Evolutionary conservation across 1,140 invertebrate genomes (phyloP), one percentile per base, ranked within the genome.

Genomic region (Atta texana): DNA sequence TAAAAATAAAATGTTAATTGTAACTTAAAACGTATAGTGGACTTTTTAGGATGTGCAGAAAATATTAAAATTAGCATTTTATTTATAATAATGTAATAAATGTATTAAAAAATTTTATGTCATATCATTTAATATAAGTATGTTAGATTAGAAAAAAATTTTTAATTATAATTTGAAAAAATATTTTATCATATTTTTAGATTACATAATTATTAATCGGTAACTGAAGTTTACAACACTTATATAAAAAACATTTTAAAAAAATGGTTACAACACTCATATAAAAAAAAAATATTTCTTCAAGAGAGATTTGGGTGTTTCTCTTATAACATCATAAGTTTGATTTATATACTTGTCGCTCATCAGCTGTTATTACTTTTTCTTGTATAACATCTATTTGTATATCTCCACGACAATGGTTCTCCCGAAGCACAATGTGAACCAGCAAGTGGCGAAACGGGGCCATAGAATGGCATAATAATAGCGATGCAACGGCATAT

Each of bases 401-500:
- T 39, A 34, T 34, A 34, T 72, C 53, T 72, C 34, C 31, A 53
- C 49, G 44, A 86, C 66, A 66, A 82, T 53, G 61, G 16, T 66
- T 82, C 31, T 53, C 2, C 12, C 49, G 28, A 28, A 49, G 44
- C 28, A 53, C 76, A 87, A 34, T 74, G 59, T 51, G 72, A 74
- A 28, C 24, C 39, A 34, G 69, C 76, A 82, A 90, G 80, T 84
- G 77, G 61, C 74, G 68, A 86, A 91, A 91, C 57, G 85, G 80
- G 90, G 88, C 61, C 89, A 89, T 89, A 88, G 68, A 61, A 71
- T 80, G 80, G 87, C 86, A 82, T 77, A 92, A 92, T 93, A 92
- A 92, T 92, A 92, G 91, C 88, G 39, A 78, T 90, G 89, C 91
- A 91, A 88, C 87, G 87, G 87, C 68, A 90, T 85, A 88, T 91